Evolutionary conservation across 2,113 vertebrate genomes (phyloP).

Genomic region (Hippocampus zosterae): DNA sequence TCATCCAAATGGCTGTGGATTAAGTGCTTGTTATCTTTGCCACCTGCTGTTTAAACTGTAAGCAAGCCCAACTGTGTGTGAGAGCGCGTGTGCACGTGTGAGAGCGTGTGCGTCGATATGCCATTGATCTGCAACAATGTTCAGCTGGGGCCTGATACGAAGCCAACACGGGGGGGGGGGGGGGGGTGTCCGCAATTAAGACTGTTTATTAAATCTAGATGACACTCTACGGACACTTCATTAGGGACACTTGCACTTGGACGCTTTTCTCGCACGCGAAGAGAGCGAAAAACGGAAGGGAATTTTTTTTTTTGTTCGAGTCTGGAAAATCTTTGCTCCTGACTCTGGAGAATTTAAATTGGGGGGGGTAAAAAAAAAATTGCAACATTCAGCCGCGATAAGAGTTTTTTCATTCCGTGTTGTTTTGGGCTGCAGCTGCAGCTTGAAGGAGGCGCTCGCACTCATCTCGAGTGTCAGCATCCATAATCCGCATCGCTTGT

Average conservation of each 20-base stretch:
- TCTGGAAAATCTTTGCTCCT: conserved; percentile 21
- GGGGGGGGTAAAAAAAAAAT: not conserved
- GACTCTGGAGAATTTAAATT: conserved; percentile 37
- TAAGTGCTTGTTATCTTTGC: conserved; percentile 54
- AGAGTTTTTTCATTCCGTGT: conserved; percentile 33
- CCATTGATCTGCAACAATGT: conserved; percentile 56
- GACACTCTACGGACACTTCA: not conserved
- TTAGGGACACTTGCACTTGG: not conserved
- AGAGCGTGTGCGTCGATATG: conserved; percentile 24
- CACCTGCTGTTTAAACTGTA: conserved; percentile 63
- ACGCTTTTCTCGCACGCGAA: conserved; percentile 25
- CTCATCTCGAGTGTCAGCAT: conserved; percentile 34
- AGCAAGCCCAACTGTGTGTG: conserved; percentile 48
- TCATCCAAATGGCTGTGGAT: conserved; percentile 48
- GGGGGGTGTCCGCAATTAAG: not conserved
- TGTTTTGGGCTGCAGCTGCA: conserved; percentile 30
- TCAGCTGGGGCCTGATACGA: conserved; percentile 8
- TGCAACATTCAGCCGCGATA: conserved; percentile 55
- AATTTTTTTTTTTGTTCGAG: conserved; percentile 38
- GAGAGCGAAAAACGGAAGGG: not conserved
- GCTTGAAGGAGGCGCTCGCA: not conserved
- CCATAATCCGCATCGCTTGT: conserved; percentile 43
- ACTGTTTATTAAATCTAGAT: not conserved
- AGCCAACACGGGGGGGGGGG: not conserved
- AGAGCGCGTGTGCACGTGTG: conserved; percentile 6